Evolutionary conservation across 2,888 invertebrate genomes (phyloP).

Genomic region (Agonopterix subpropinquella): DNA sequence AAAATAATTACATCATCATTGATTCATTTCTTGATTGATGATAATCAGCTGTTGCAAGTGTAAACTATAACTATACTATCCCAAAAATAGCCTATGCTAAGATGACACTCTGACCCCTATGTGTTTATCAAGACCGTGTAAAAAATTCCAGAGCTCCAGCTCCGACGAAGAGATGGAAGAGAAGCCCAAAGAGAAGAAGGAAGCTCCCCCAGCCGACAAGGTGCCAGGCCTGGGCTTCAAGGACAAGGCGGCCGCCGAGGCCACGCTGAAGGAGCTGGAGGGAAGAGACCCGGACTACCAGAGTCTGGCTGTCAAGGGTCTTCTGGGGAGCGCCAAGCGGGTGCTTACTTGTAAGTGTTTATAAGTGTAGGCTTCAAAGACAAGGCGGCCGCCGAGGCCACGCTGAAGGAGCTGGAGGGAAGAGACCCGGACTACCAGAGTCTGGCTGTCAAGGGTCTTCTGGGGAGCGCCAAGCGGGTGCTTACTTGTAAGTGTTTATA

Average conservation of each 20-base stretch:
- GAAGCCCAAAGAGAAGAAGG: constrained; percentile 41
- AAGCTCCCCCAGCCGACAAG: constrained; percentile 64
- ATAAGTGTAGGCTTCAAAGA: constrained; percentile 91
- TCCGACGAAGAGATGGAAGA: constrained; percentile 62
- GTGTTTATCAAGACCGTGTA: too few relatives aligned
- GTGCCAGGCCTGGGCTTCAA: constrained; percentile 87
- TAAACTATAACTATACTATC: too few relatives aligned
- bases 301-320: constrained; percentile 81
- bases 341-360: constrained; percentile 79
- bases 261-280: constrained; percentile 77
- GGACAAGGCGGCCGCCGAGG: constrained; percentile 82
- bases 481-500: constrained; percentile 78
- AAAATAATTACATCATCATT: too few relatives aligned
- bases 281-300: constrained; percentile 88
- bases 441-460: constrained; percentile 81
- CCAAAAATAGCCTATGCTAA: too few relatives aligned
- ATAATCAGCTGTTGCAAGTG: too few relatives aligned
- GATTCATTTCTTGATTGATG: too few relatives aligned
- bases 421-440: constrained; percentile 87
- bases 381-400: constrained; percentile 81
- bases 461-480: constrained; percentile 83
- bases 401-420: constrained; percentile 78
- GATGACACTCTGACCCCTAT: too few relatives aligned
- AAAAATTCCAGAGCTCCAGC: constrained; percentile 44
- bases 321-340: constrained; percentile 82